These are phyloP conservation scores for Ichneumoninae sp. DNA, from an alignment of 2,888 invertebrate species.

Conservation along the genomic window DNA sequence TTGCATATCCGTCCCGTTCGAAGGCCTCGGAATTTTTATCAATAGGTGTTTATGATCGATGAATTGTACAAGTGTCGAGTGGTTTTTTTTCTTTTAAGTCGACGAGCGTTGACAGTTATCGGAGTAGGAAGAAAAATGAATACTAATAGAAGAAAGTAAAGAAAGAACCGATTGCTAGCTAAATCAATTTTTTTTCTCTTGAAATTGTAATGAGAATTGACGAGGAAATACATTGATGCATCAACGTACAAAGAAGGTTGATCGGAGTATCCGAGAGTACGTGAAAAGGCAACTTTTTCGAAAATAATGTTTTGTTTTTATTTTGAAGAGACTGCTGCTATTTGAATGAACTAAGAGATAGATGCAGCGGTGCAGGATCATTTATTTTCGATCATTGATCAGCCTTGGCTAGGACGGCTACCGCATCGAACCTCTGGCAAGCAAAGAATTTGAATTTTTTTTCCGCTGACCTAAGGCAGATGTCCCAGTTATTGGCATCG, in stretches of 20 bases:
- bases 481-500: slow-evolving; percentile 11
- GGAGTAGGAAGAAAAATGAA: background rate
- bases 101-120: background rate
- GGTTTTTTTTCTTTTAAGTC: background rate
- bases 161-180: background rate
- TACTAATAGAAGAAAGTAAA: background rate
- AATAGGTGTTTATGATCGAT: slow-evolving; percentile 23
- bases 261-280: slow-evolving; percentile 19
- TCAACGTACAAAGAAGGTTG: slow-evolving; percentile 9
- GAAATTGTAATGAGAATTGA: background rate
- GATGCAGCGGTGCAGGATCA: background rate
- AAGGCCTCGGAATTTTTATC: slow-evolving; percentile 24
- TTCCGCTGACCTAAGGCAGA: slow-evolving; percentile 10
- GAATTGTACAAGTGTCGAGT: slow-evolving; percentile 16
- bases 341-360: slow-evolving; percentile 3
- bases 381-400: slow-evolving; percentile 13
- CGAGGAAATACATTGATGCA: background rate
- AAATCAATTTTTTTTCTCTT: background rate
- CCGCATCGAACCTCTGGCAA: slow-evolving; percentile 33
- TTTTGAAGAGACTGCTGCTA: background rate
- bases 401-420: slow-evolving; percentile 19
- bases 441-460: slow-evolving; percentile 8
- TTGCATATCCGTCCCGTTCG: slow-evolving; percentile 56
- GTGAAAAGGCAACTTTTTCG: slow-evolving; percentile 26
- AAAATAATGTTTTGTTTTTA: slow-evolving; percentile 18